Conservation (phyloP, 2,113 vertebrate genomes). For the Redunca redunca region DNA sequence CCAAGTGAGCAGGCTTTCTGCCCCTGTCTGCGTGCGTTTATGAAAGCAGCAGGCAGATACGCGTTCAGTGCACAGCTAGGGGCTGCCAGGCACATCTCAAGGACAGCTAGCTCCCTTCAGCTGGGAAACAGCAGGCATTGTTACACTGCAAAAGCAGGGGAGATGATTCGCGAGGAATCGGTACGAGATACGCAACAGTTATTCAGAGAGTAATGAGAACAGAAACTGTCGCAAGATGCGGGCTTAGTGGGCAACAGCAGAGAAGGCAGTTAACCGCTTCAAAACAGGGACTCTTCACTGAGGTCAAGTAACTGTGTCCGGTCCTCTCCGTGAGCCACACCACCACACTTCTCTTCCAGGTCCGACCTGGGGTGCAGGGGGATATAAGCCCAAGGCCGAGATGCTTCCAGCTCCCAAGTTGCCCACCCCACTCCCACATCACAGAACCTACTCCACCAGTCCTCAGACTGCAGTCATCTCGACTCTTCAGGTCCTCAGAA, state of each 20-base stretch:
- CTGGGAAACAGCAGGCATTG: not conserved
- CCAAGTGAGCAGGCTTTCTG: not conserved
- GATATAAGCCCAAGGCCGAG: not conserved
- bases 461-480: not conserved
- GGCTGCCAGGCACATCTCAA: not conserved
- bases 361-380: not conserved
- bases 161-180: fast-evolving
- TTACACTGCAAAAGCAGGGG: not conserved
- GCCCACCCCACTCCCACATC: not conserved
- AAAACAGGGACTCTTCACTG: not conserved
- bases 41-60: not conserved
- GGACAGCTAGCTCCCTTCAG: not conserved
- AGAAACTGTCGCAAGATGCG: fast-evolving
- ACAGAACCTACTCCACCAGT: not conserved
- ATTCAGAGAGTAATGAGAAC: not conserved
- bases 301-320: not conserved
- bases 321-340: fast-evolving
- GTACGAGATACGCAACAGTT: not conserved
- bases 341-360: not conserved
- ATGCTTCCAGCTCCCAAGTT: not conserved
- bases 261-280: fast-evolving
- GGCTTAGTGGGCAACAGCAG: not conserved
- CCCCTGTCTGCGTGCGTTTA: fast-evolving
- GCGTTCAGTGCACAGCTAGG: not conserved
- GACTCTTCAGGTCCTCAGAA: not conserved